Evolutionary conservation across 2,113 vertebrate species (phyloP).

Genomic region (Neomonachus schauinslandi): DNA sequence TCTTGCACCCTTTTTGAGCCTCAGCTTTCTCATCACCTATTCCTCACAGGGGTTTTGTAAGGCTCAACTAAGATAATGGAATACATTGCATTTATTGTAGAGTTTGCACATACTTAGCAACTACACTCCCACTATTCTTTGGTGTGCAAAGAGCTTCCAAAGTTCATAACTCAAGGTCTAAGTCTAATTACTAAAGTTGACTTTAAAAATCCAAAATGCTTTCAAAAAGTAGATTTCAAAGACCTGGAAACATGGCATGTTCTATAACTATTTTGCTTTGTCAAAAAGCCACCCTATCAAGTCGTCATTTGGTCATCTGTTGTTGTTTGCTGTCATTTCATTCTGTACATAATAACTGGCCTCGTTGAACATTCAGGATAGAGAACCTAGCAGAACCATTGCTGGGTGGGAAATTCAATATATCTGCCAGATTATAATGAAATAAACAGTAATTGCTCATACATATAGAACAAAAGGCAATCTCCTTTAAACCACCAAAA

Average conservation of each 20-base stretch:
- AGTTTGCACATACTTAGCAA: not conserved
- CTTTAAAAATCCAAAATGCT: slow-evolving; percentile 15
- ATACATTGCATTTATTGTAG: not conserved
- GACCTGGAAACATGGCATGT: not conserved
- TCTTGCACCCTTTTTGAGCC: not conserved
- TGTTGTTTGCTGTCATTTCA: not conserved
- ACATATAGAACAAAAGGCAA: slow-evolving; percentile 20
- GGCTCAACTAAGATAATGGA: not conserved
- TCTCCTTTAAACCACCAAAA: slow-evolving; percentile 45
- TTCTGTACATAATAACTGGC: not conserved
- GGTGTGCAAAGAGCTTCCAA: not conserved
- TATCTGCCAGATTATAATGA: slow-evolving; percentile 36
- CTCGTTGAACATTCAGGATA: not conserved
- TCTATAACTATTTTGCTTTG: not conserved
- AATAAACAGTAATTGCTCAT: not conserved
- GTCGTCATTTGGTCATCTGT: not conserved
- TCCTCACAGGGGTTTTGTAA: not conserved
- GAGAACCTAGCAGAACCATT: not conserved
- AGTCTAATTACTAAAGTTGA: slow-evolving; percentile 25
- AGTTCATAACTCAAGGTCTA: not conserved
- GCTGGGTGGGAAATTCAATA: slow-evolving; percentile 19
- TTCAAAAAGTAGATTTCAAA: slow-evolving; percentile 8
- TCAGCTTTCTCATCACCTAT: not conserved
- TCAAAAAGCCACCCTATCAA: not conserved
- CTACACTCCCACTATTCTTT: not conserved